Percentiles rank a stretch among this genome's conserved stretches.
phyloP scores from a whole-genome alignment of 1,140 invertebrate genomes.

The Euschistus heros region DNA sequence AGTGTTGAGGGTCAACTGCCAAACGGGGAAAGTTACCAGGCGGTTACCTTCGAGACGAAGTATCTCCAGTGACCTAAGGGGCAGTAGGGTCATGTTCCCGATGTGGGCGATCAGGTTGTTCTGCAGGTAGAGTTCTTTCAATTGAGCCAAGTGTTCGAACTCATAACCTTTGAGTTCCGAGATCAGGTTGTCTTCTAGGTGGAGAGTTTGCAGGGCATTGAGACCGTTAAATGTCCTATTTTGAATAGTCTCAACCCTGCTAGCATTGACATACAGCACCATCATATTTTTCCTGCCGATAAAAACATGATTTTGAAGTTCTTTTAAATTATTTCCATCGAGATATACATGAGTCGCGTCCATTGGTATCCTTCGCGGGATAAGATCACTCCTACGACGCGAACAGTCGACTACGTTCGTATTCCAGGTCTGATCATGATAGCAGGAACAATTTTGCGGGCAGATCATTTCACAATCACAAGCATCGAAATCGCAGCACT shows the following conservation, averaged over 20 bases:
- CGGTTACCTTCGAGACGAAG: constrained; percentile 75
- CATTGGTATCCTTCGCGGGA: constrained; percentile 81
- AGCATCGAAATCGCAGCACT: constrained; percentile 88
- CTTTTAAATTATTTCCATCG: constrained; percentile 76
- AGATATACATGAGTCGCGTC: constrained; percentile 85
- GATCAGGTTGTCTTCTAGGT: constrained; percentile 76
- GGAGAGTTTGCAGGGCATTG: constrained; percentile 64
- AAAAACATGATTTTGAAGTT: constrained; percentile 78
- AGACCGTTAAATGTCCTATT: constrained; percentile 87
- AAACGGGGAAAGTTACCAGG: constrained; percentile 67
- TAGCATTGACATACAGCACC: constrained; percentile 74
- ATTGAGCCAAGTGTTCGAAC: constrained; percentile 69
- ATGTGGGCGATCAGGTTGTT: constrained; percentile 72
- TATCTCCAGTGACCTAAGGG: constrained; percentile 64
- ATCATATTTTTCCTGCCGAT: constrained; percentile 84
- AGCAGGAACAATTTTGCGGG: constrained; percentile 81
- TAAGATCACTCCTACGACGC: constrained; percentile 55
- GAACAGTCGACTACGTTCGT: constrained; percentile 88
- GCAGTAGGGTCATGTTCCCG: constrained; percentile 66
- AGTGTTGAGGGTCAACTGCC: constrained; percentile 65
- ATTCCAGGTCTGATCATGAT: constrained; percentile 84
- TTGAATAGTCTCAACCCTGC: constrained; percentile 72
- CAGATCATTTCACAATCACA: constrained; percentile 94
- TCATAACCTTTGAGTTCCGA: constrained; percentile 73
- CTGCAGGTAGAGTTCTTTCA: constrained; percentile 76